Conservation (phyloP, 2,888 invertebrate species). For the Lamellibrachia columna region DNA sequence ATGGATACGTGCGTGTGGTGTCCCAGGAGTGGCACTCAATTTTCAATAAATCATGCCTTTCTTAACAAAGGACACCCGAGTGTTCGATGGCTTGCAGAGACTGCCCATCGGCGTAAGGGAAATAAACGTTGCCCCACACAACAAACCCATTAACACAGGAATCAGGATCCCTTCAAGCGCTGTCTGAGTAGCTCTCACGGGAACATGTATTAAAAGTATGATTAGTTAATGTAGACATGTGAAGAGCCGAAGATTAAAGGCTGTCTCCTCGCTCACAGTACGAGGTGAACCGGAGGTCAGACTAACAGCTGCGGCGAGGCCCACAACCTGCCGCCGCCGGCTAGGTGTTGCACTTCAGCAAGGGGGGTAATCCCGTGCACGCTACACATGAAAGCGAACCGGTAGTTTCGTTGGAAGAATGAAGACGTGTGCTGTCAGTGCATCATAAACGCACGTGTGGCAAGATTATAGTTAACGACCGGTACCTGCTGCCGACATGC, state of each 20-base stretch:
- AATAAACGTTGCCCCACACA: not conserved
- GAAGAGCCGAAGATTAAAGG: not conserved
- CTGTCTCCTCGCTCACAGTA: not conserved
- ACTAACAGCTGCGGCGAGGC: not conserved
- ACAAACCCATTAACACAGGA: not conserved
- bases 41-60: not conserved
- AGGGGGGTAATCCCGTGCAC: not conserved
- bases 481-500: not conserved
- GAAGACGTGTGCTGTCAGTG: not conserved
- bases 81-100: not conserved
- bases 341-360: not conserved
- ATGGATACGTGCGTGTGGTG: not conserved
- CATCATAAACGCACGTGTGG: not conserved
- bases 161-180: not conserved
- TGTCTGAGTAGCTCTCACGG: not conserved
- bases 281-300: not conserved
- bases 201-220: not conserved
- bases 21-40: not conserved
- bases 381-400: not conserved
- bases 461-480: not conserved
- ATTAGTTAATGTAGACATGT: not conserved
- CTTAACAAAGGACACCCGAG: not conserved
- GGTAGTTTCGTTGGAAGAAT: not conserved
- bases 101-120: not conserved
- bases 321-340: not conserved